Conservation (phyloP, 2,113 vertebrate species). For the Geococcyx californianus region DNA sequence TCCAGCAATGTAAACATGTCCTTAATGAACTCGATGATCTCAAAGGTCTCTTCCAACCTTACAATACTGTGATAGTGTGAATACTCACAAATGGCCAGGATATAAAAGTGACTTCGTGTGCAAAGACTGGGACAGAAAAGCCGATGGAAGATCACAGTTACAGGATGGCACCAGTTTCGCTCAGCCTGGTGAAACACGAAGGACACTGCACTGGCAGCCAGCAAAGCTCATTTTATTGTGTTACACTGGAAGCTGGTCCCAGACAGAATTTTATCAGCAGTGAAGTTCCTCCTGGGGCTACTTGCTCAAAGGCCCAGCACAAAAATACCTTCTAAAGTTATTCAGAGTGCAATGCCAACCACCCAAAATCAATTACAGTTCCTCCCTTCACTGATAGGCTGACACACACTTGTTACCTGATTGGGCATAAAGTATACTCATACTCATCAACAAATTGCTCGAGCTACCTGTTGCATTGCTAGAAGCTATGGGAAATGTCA, state of each 20-base stretch:
- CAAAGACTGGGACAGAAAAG: neutral
- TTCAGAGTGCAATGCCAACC: neutral
- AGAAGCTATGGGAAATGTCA: neutral
- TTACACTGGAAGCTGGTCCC: neutral
- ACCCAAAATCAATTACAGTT: neutral
- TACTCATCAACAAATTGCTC: neutral
- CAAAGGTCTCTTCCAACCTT: no score
- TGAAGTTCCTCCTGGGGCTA: neutral
- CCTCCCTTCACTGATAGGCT: neutral
- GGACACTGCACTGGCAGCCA: neutral
- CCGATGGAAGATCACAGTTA: neutral
- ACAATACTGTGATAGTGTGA: no score
- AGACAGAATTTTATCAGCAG: neutral
- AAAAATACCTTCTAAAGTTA: neutral
- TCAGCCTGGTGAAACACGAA: neutral
- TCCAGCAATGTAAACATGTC: neutral
- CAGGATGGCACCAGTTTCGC: neutral
- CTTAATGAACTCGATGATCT: neutral
- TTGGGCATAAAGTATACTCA: neutral
- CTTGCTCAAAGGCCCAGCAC: rapidly evolving
- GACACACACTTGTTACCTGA: neutral
- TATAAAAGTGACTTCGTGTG: neutral
- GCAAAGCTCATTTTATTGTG: neutral
- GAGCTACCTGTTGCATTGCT: neutral
- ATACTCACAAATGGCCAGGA: neutral